These are phyloP conservation scores for Cryptotermes secundus DNA, from an alignment of 1,140 invertebrate genomes.

Conservation along the genomic window DNA sequence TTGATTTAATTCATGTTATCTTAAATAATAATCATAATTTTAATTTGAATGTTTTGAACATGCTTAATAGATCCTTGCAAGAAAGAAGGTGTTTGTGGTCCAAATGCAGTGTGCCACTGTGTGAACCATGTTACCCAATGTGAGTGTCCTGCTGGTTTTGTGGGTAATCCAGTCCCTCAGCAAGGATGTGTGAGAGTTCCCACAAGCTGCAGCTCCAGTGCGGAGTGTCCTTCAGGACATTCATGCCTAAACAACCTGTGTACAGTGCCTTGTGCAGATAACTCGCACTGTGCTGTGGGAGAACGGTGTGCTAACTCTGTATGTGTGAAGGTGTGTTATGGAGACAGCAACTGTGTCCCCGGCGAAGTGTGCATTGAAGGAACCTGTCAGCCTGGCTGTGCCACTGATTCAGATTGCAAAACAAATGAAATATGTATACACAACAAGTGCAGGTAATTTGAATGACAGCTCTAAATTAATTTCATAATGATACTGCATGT, in stretches of 20 bases:
- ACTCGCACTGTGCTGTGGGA: constrained; percentile 72
- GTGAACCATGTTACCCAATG: constrained; percentile 70
- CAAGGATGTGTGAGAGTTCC: constrained; percentile 82
- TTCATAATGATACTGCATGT: constrained; percentile 35
- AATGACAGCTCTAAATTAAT: constrained; percentile 34
- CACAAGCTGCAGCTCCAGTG: constrained; percentile 59
- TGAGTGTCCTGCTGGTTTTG: constrained; percentile 77
- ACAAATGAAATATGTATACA: constrained; percentile 75
- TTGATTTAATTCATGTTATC: too few species aligned
- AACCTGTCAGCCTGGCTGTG: constrained; percentile 78
- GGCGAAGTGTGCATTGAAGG: constrained; percentile 87
- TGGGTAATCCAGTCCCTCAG: constrained; percentile 83
- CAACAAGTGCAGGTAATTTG: constrained; percentile 65
- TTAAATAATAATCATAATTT: too few species aligned
- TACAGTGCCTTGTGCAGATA: constrained; percentile 70
- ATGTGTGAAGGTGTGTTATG: constrained; percentile 83
- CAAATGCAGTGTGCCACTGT: constrained; percentile 78
- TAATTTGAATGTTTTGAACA: neutral
- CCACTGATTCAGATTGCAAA: constrained; percentile 76
- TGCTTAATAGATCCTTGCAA: constrained; percentile 68
- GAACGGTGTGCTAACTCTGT: constrained; percentile 77
- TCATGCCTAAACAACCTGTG: constrained; percentile 74
- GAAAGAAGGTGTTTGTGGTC: constrained; percentile 73
- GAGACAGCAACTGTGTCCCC: constrained; percentile 82
- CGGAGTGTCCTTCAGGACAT: constrained; percentile 68